Evolutionary conservation across 53 echinoderm and acorn worm genomes (phyloP).

Genomic region (Patiria pectinifera): DNA sequence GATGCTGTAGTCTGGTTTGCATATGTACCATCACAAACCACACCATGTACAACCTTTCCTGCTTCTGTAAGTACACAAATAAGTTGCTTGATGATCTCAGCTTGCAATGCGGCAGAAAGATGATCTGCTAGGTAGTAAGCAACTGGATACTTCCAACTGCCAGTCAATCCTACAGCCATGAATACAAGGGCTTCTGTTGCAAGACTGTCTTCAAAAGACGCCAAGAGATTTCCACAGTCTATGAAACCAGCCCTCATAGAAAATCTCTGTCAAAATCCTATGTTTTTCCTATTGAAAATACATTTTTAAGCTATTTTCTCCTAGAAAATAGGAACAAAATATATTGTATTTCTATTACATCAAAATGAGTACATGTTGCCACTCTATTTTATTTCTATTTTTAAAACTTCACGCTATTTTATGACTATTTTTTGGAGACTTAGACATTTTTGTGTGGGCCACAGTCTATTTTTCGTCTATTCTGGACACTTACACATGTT

Average conservation of each 20-base stretch:
- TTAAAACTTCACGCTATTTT: no score
- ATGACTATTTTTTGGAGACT: no score
- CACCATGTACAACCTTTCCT: slow-evolving; percentile 55
- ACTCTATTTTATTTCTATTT: no score
- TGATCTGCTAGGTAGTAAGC: slow-evolving; percentile 67
- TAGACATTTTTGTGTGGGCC: no score
- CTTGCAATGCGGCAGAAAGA: slow-evolving; percentile 27
- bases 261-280: no score
- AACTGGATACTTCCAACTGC: slow-evolving; percentile 69
- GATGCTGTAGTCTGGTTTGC: slow-evolving; percentile 51
- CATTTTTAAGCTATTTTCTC: no score
- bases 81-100: slow-evolving; percentile 62
- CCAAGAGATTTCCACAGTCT: slow-evolving; percentile 64
- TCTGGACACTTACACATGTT: no score
- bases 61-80: slow-evolving; percentile 57
- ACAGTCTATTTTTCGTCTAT: no score
- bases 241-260: slow-evolving; percentile 74
- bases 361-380: no score
- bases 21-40: slow-evolving; percentile 55
- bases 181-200: slow-evolving; percentile 78
- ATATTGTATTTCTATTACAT: no score
- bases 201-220: slow-evolving; percentile 44
- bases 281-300: no score
- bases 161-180: slow-evolving; percentile 63
- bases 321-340: no score